A percentile compares a stretch with the other conserved stretches of the same genome.
These are phyloP conservation scores for Zeugodacus cucurbitae DNA, from an alignment of 1,140 invertebrate genomes.

Conservation along the genomic window DNA sequence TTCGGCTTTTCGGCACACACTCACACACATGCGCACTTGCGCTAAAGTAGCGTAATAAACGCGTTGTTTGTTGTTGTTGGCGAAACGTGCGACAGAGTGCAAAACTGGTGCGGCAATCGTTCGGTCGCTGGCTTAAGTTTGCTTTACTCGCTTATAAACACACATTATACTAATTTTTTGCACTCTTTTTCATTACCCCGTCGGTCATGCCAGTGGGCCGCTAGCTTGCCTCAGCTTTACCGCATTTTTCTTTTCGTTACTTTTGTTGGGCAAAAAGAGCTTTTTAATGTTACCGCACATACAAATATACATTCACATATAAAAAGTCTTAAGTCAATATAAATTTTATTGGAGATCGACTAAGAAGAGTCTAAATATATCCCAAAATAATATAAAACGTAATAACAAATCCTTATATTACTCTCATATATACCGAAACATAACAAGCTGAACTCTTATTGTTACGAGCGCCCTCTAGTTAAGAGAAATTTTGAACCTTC, in stretches of 20 bases:
- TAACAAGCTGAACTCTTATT: no score
- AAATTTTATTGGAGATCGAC: no score
- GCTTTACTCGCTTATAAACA: not conserved
- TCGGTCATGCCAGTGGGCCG: not conserved
- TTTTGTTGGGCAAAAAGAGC: not conserved
- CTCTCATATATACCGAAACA: no score
- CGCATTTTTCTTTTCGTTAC: not conserved
- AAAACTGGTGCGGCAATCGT: not conserved
- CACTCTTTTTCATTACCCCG: not conserved
- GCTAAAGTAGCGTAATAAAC: no score
- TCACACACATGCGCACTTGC: not conserved
- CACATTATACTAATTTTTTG: not conserved
- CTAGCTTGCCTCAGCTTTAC: not conserved
- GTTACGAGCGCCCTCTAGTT: no score
- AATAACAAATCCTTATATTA: no score
- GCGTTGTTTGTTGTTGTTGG: not conserved
- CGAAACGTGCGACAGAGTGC: not conserved
- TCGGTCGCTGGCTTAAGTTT: not conserved
- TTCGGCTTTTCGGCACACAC: not conserved
- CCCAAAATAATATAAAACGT: no score
- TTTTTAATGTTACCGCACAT: not conserved
- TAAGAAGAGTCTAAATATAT: no score
- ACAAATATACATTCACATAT: not conserved
- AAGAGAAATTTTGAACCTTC: no score
- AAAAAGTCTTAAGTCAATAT: not conserved